These are phyloP conservation scores for Mystacornis crossleyi DNA, from an alignment of 2,113 vertebrate genomes.

Conservation along the genomic window DNA sequence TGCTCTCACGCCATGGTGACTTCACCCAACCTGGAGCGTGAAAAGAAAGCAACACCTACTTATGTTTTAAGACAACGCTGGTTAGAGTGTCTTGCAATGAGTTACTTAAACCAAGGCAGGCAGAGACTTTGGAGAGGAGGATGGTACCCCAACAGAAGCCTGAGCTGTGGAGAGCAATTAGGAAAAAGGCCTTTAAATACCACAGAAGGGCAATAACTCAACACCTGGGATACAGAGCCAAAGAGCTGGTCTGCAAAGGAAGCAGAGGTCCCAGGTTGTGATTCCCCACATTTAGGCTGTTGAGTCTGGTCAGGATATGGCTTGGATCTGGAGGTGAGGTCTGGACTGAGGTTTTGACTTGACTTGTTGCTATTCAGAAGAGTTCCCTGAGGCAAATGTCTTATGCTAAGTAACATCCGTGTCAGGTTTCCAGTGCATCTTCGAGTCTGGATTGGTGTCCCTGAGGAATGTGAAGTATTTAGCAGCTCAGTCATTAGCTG, in stretches of 20 bases:
- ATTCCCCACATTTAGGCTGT: neutral
- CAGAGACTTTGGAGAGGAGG: neutral
- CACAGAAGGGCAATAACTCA: neutral
- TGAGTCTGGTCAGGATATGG: neutral
- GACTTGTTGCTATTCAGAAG: neutral
- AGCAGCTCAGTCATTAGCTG: neutral
- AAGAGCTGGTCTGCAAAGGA: neutral
- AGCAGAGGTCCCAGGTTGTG: neutral
- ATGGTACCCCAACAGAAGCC: neutral
- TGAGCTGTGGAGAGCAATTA: neutral
- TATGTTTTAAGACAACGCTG: neutral
- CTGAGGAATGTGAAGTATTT: constrained; percentile 11
- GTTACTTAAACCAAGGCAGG: neutral
- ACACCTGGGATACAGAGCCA: neutral
- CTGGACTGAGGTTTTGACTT: neutral
- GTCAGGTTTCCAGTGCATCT: neutral
- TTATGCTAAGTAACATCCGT: neutral
- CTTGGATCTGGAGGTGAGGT: neutral
- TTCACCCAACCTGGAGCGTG: neutral
- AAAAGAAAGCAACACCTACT: neutral
- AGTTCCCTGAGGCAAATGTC: neutral
- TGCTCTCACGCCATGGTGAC: neutral
- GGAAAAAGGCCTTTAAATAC: neutral
- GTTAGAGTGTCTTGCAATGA: neutral
- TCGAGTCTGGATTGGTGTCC: neutral